Evolutionary conservation across 2,888 invertebrate genomes (phyloP), one percentile per base, ranked within the genome.

Genomic region (Stenoptilia bipunctidactyla): DNA sequence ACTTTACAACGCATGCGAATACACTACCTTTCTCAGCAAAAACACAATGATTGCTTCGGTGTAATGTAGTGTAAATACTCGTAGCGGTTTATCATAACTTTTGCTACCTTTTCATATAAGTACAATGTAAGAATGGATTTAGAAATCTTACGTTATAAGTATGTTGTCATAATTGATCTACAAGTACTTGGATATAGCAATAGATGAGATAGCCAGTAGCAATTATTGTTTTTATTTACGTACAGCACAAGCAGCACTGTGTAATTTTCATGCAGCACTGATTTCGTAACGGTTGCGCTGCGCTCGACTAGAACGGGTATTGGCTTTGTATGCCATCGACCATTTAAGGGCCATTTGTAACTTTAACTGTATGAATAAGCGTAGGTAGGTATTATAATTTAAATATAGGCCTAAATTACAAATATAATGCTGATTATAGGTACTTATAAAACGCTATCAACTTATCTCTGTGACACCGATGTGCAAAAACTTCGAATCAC

Each of bases 221-320:
- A 3, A 20, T 20, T 54, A 46, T 42, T 41, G 45, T 51, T 47
- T n/a, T 30, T 30, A 12, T 12, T 9, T 8, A 12, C 6, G 30
- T 8, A 30, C n/a, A 30, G 30, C 44, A 42, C 48, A 47, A 55
- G 53, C 55, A 52, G 54, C 56, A 52, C 55, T 56, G 56, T 61
- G 61, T 67, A 68, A 70, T 76, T 76, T 80, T 77, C 73, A 80
- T 79, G 77, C 73, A 72, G 75, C 73, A 66, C 58, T 72, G 77
- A 76, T 80, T 80, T 80, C 75, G 75, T 80, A 82, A 82, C 80
- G 79, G 80, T 74, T 77, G 79, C 79, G 74, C 60, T 75, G 79
- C 79, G 74, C 60, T 75, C 73, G 70, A 69, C 72, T 77, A 75
- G 77, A 82, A 82, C 82, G 74, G 67, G 75, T 77, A 75, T 77